These are phyloP conservation scores for Danio rerio DNA, from an alignment of 2,113 vertebrate genomes.

Conservation along the genomic window GRCz12tu NC_133195.1:5164001-5164500, in stretches of 20 bases:
- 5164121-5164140: background rate
- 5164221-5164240: background rate
- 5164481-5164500: constrained; percentile 23
- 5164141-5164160: background rate
- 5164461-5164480: constrained; percentile 32
- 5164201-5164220: background rate
- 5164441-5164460: constrained; percentile 38
- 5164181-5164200: background rate
- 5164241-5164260: background rate
- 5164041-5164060: background rate
- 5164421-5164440: constrained; percentile 45
- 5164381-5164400: constrained; percentile 33
- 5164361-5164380: constrained; percentile 28
- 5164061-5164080: background rate
- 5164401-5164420: constrained; percentile 46
- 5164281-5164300: background rate
- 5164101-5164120: background rate
- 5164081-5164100: background rate
- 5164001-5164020: constrained; percentile 25
- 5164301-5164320: constrained; percentile 1
- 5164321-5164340: constrained; percentile 33
- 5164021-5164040: constrained; percentile 4
- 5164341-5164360: constrained; percentile 14
- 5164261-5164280: constrained; percentile 6
- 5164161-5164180: background rate